Evolutionary conservation across 92 coral and sea anemone species (phyloP).

Genomic region (Zoanthus solanderi): DNA sequence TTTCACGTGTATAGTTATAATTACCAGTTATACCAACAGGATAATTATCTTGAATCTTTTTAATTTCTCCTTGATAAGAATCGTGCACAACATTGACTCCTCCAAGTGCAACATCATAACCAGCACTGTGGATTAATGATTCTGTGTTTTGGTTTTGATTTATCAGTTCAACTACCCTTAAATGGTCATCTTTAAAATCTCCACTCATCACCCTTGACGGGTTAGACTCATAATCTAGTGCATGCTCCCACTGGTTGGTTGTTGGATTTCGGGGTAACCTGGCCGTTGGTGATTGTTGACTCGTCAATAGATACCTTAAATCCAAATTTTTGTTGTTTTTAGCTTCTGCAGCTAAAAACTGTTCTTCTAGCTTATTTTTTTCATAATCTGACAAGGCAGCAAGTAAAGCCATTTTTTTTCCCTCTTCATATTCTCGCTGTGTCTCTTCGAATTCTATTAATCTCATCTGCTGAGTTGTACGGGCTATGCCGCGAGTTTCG

Average conservation of each 20-base stretch:
- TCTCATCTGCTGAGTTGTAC: background rate
- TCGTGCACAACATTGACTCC: background rate
- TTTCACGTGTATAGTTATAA: background rate
- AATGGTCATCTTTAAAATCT: background rate
- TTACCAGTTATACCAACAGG: background rate
- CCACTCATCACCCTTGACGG: background rate
- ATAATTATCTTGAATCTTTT: background rate
- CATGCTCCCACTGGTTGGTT: background rate
- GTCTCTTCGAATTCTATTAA: background rate
- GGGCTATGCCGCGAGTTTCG: background rate
- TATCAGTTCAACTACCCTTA: conserved; percentile 9
- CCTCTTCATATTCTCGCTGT: background rate
- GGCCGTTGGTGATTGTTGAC: background rate
- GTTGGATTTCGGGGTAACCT: background rate
- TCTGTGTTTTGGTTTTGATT: background rate
- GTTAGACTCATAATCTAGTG: conserved; percentile 13
- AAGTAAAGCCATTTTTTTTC: background rate
- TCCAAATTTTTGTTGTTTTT: background rate
- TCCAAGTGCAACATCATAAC: background rate
- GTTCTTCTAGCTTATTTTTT: background rate
- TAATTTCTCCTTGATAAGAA: background rate
- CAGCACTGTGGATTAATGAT: background rate
- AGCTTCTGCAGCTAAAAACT: background rate
- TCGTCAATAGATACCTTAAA: background rate
- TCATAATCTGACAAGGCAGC: conserved; percentile 18